These are phyloP conservation scores for Andrena flavipes DNA, from an alignment of 2,888 invertebrate genomes.

Conservation along the genomic window DNA sequence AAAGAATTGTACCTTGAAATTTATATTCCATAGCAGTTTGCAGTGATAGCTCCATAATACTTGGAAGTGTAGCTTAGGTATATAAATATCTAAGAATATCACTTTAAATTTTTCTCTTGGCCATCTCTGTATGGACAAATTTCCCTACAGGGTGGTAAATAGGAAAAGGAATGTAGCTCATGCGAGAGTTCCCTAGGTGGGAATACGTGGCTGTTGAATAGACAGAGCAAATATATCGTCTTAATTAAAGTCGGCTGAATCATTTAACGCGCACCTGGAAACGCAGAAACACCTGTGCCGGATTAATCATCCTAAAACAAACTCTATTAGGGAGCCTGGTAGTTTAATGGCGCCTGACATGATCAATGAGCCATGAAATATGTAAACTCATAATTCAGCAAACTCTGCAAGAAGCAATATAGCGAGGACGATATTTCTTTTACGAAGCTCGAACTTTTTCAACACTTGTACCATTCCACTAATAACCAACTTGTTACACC, in stretches of 20 bases:
- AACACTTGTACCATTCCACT: not conserved
- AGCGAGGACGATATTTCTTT: not conserved
- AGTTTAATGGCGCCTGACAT: not conserved
- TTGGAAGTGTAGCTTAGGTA: too few relatives aligned
- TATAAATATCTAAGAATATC: too few relatives aligned
- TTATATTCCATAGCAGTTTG: too few relatives aligned
- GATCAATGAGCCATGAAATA: not conserved
- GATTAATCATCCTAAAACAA: conserved; percentile 39
- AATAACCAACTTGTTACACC: not conserved
- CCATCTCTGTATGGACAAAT: not conserved
- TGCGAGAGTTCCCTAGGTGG: not conserved
- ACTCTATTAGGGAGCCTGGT: not conserved
- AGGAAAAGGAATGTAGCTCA: not conserved
- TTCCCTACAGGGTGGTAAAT: not conserved
- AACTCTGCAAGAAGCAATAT: too few relatives aligned
- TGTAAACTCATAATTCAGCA: not conserved
- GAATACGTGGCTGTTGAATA: not conserved
- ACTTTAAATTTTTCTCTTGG: too few relatives aligned
- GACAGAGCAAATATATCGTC: not conserved
- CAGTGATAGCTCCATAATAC: too few relatives aligned
- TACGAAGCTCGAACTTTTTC: not conserved
- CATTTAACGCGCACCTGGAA: conserved; percentile 33
- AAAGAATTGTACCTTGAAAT: too few relatives aligned
- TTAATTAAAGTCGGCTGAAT: conserved; percentile 8
- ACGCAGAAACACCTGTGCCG: conserved; percentile 46